Base-by-base conservation (phyloP, 2,113 vertebrate species). In the Columba janthina region DNA sequence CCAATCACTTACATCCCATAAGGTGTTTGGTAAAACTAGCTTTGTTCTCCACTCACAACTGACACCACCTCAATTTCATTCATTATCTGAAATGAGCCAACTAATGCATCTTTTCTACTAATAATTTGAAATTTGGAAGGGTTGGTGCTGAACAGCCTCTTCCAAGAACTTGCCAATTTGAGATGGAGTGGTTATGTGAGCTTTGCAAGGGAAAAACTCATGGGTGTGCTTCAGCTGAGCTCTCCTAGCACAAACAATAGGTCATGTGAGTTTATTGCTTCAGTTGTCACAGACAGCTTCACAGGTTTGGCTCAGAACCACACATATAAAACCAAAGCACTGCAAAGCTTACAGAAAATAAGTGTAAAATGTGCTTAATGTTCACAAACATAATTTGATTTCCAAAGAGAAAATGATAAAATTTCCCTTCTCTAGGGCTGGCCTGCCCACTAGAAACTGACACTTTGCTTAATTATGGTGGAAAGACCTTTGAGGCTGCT, bases 1-100 rank as follows among this genome's bases (percentile, higher is more conserved):
- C 85, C 79, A 94, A 96, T 93, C 69, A 81, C 62, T 92, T 90
- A 95, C 57, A 84, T 61, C 57, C 96, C 86, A 54, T 51, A 93
- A 77, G 13, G 48, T 57, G 25, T 78, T 88, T 84, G 83, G 85
- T 72, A 91, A 96, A 92, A 94, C 77, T 57, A 93, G 65, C 79
- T 88, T 88, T 93, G 48, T 40, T 88, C 79, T 90, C 60, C n/a
- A 51, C 1, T 10, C 72, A 70, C 57, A 88, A 81, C 72, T 61
- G 78, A 91, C 79, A 85, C 9, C 44, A 90, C 38, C 42, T 86
- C 72, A n/a, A 73, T 83, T 95, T 66, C 60, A 90, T 94, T 91
- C 88, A 93, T 88, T 93, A 88, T 67, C 72, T 67, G 60, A 92
- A 93, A 92, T 92, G 48, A 93, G 50, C 40, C 85, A 93, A 69